Percentiles rank a stretch among this genome's conserved stretches.
phyloP scores from a whole-genome alignment of 92 coral and sea anemone genomes.

The Palythoa heliodiscus region DNA sequence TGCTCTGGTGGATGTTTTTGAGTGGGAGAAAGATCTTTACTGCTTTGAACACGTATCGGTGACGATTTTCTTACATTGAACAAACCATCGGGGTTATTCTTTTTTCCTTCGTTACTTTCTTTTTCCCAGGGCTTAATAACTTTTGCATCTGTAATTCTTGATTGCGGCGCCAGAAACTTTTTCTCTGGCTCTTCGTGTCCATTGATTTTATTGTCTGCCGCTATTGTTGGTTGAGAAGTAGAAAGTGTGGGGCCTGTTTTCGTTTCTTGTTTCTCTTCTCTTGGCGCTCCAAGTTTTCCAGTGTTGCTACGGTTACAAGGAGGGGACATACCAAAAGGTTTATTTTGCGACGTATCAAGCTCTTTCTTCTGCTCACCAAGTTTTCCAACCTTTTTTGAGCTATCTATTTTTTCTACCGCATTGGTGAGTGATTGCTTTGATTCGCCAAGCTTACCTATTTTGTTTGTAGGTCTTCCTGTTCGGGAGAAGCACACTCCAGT shows the following conservation, averaged over 20 bases:
- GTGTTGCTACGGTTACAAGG: constrained; percentile 29
- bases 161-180: constrained; percentile 36
- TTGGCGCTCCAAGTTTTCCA: constrained; percentile 37
- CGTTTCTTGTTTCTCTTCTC: not conserved
- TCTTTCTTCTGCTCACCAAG: constrained; percentile 12
- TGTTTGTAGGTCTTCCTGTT: constrained; percentile 41
- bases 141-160: constrained; percentile 35
- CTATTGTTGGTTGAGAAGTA: not conserved
- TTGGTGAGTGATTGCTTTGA: constrained; percentile 10
- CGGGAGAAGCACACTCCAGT: not conserved
- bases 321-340: constrained; percentile 42
- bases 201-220: not conserved
- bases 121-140: constrained; percentile 41
- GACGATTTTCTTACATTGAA: constrained; percentile 34
- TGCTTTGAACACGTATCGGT: constrained; percentile 27
- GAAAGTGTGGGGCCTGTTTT: not conserved
- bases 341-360: constrained; percentile 13
- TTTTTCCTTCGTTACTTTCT: not conserved
- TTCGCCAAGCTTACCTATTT: constrained; percentile 16
- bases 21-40: constrained; percentile 36
- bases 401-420: not conserved
- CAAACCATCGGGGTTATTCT: constrained; percentile 14
- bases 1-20: constrained; percentile 21
- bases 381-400: constrained; percentile 2
- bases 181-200: not conserved